These are phyloP conservation scores for Poicephalus gulielmi DNA, from an alignment of 2,113 vertebrate species.

Conservation along the genomic window DNA sequence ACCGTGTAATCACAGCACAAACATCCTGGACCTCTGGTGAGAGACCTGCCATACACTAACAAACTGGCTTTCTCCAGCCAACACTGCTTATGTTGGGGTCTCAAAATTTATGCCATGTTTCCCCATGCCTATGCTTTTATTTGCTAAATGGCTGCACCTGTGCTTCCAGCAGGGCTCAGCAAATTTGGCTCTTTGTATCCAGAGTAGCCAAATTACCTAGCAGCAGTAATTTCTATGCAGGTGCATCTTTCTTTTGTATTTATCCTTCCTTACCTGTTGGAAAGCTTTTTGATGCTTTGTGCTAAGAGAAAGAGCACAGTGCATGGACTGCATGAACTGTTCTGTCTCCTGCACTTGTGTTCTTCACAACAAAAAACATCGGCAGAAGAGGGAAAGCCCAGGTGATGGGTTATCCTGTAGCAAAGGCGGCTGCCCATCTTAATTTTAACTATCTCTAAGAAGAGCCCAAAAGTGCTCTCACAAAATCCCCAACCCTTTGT, in stretches of 20 bases:
- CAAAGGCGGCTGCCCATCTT: neutral
- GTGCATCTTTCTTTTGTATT: neutral
- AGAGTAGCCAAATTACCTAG: neutral
- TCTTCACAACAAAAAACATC: neutral
- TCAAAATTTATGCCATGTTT: neutral
- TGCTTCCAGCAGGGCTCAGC: neutral
- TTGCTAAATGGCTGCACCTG: neutral
- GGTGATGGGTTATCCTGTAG: neutral
- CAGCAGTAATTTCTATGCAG: slow-evolving; percentile 1
- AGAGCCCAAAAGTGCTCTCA: neutral
- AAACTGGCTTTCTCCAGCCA: neutral
- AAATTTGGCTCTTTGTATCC: neutral
- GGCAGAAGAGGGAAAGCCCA: neutral
- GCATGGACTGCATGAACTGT: neutral
- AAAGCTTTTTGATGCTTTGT: neutral
- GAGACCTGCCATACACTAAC: neutral
- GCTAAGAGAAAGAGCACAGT: neutral
- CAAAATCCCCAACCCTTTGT: neutral
- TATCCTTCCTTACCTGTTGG: neutral
- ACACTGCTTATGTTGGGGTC: neutral
- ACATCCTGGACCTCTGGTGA: neutral
- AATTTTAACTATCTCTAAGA: neutral
- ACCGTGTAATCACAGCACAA: neutral
- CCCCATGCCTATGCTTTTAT: neutral
- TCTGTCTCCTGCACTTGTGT: neutral